These are phyloP conservation scores for Leistus spinibarbis DNA, from an alignment of 2,888 invertebrate species.

Conservation along the genomic window DNA sequence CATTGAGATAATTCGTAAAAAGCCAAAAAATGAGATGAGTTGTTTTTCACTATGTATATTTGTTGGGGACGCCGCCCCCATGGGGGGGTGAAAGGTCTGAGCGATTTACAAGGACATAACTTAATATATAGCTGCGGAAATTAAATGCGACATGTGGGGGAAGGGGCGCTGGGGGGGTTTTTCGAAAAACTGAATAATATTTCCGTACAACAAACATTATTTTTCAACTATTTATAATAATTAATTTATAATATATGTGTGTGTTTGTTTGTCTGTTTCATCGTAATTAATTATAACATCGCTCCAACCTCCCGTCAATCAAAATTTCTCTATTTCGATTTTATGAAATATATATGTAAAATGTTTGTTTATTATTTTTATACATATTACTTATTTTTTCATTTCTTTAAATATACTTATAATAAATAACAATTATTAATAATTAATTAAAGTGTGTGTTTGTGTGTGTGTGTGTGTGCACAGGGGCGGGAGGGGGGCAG, in stretches of 20 bases:
- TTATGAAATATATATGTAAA: neutral
- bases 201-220: neutral
- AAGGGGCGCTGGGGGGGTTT: neutral
- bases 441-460: conserved; percentile 1
- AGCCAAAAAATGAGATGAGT: conserved; percentile 2
- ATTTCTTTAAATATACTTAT: conserved; percentile 15
- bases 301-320: neutral
- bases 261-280: neutral
- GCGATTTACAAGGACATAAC: neutral
- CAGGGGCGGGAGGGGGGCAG: neutral
- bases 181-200: neutral
- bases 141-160: neutral
- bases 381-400: neutral
- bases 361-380: neutral
- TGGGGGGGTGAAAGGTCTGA: neutral
- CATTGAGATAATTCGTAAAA: conserved; percentile 27
- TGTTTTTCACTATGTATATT: neutral
- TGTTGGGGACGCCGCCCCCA: neutral
- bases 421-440: conserved; percentile 26
- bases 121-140: neutral
- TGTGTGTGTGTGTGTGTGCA: neutral
- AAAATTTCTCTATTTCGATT: neutral
- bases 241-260: neutral
- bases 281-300: conserved; percentile 1
- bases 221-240: neutral